Evolutionary conservation across 92 coral and sea anemone species (phyloP).

Genomic region (Phenganax stokvisi): DNA sequence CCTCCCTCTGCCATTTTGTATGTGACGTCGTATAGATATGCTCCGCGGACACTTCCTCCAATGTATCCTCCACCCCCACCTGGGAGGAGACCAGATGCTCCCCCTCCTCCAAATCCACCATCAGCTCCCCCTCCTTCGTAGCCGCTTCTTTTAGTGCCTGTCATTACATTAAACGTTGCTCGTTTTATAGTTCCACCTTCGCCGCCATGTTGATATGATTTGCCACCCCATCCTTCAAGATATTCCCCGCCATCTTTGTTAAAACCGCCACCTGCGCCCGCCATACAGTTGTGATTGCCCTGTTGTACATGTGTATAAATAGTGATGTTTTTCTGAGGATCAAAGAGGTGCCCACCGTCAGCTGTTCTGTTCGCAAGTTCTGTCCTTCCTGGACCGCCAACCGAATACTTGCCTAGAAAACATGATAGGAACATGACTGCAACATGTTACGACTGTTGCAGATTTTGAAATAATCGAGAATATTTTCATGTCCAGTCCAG

Average conservation of each 20-base stretch:
- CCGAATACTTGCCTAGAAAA: slow-evolving; percentile 56
- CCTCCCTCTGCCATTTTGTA: slow-evolving; percentile 82
- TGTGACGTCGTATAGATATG: slow-evolving; percentile 58
- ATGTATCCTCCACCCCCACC: slow-evolving; percentile 96
- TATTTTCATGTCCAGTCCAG: too few relatives aligned
- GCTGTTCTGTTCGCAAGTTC: slow-evolving; percentile 61
- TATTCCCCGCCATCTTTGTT: slow-evolving; percentile 65
- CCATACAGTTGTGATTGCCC: slow-evolving; percentile 62
- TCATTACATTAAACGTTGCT: slow-evolving; percentile 1
- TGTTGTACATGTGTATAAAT: slow-evolving; percentile 45
- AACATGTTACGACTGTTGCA: too few relatives aligned
- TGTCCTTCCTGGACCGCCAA: slow-evolving; percentile 51
- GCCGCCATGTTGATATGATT: slow-evolving; percentile 72
- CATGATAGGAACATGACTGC: not conserved
- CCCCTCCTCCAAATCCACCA: slow-evolving; percentile 98
- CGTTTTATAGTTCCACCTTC: slow-evolving; percentile 59
- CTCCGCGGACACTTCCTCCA: slow-evolving; percentile 84
- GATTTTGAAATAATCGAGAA: too few relatives aligned
- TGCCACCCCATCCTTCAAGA: slow-evolving; percentile 72
- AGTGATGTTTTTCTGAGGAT: slow-evolving; percentile 51
- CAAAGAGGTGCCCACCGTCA: slow-evolving; percentile 71
- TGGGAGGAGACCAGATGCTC: slow-evolving; percentile 87
- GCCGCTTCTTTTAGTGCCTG: slow-evolving; percentile 45
- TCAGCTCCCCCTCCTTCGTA: slow-evolving; percentile 65
- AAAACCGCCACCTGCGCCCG: slow-evolving; percentile 97